Evolutionary conservation across 1,140 invertebrate genomes (phyloP), one percentile per base, ranked within the genome.

Genomic region (Anthonomus grandis): DNA sequence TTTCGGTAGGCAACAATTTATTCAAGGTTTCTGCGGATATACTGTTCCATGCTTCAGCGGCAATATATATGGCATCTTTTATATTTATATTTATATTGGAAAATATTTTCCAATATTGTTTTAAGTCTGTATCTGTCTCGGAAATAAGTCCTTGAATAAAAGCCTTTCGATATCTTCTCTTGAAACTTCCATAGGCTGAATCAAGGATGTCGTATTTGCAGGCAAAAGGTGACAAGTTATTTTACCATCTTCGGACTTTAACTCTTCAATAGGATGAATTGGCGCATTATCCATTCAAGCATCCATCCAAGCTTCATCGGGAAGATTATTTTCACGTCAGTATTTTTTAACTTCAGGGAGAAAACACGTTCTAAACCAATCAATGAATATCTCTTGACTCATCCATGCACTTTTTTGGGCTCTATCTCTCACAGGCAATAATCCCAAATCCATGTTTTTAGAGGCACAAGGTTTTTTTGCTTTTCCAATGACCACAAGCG

Each of bases 171-270:
- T n/a, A n/a, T n/a, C n/a, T n/a, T n/a, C n/a, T n/a, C n/a, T n/a
- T n/a, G n/a, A n/a, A n/a, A n/a, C n/a, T n/a, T 70, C 64, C 63
- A 72, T 66, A 31, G 68, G 67, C 64, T 72, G 69, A 38, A 69
- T 62, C 52, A 69, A 55, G 47, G 62, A 55, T 42, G 67, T 70
- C 46, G 63, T 61, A 58, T 71, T 70, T 24, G 61, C 56, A 23
- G 67, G 63, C 31, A 72, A 49, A 49, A 65, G 69, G 13, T 62
- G 50, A 23, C 70, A 57, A 51, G 50, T 47, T 42, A 68, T 62
- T 50, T 69, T 6, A 58, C 37, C 27, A 51, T 18, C 24, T 6
- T 34, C 9, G 36, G 39, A 18, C 8, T 21, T n/a, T 41, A 46
- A 18, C 8, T 21, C 17, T 41, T 48, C 54, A 44, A 41, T 37